A percentile compares a stretch with the other conserved stretches of the same genome.
Conservation (phyloP, 1,140 invertebrate species). For the Drosophila teissieri region DNA sequence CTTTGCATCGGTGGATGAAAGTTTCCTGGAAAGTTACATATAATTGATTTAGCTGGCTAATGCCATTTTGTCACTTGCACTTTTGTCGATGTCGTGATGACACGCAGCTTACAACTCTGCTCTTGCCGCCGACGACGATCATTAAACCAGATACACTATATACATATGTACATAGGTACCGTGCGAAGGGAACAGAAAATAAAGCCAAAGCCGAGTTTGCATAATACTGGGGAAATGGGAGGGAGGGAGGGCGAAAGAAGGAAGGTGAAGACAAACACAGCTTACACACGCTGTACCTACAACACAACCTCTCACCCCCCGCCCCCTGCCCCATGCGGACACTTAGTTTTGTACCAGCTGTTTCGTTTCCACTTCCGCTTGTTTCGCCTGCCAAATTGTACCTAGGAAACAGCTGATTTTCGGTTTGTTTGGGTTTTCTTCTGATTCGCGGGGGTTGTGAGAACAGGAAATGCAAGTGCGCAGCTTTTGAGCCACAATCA, state of each 20-base stretch:
- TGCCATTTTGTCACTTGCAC: slow-evolving; percentile 33
- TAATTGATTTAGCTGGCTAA: slow-evolving; percentile 27
- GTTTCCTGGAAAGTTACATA: slow-evolving; percentile 20
- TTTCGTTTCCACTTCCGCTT: slow-evolving; percentile 63
- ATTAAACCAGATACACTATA: slow-evolving; percentile 26
- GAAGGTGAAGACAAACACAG: slow-evolving; percentile 29
- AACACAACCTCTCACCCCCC: not conserved
- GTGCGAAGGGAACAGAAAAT: slow-evolving; percentile 32
- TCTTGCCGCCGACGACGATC: slow-evolving; percentile 11
- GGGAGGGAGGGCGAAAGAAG: slow-evolving; percentile 16
- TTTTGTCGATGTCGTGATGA: slow-evolving; percentile 34
- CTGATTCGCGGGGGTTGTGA: slow-evolving; percentile 17
- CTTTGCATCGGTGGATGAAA: not conserved
- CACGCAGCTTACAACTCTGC: slow-evolving; percentile 26
- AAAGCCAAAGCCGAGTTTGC: slow-evolving; percentile 54
- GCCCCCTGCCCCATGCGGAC: not conserved
- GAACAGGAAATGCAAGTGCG: slow-evolving; percentile 70
- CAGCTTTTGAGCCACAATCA: slow-evolving; percentile 42
- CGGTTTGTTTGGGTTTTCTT: slow-evolving; percentile 45
- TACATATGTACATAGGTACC: not conserved
- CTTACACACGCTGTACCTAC: slow-evolving; percentile 29
- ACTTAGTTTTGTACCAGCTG: slow-evolving; percentile 24
- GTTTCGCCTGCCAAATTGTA: slow-evolving; percentile 52
- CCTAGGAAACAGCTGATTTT: slow-evolving; percentile 65
- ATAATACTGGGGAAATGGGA: slow-evolving; percentile 39